Conservation (phyloP, 2,797 vertebrate species). For the Squalus acanthias region DNA sequence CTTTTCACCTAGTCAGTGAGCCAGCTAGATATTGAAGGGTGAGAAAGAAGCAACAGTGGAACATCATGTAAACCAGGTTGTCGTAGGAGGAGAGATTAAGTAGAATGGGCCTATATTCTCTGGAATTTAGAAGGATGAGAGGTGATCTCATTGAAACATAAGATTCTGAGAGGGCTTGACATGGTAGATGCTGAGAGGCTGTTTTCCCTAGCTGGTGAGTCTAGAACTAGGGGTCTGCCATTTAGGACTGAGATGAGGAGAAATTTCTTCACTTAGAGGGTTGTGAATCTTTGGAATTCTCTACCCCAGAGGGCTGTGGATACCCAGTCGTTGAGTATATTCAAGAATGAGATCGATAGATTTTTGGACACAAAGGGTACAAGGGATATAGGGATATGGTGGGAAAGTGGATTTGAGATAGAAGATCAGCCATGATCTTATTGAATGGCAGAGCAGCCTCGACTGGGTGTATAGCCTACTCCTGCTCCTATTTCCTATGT, state of each 20-base stretch:
- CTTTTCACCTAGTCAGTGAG: neutral
- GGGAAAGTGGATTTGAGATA: neutral
- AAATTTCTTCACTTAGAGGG: neutral
- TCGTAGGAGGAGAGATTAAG: neutral
- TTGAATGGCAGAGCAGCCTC: neutral
- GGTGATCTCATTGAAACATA: neutral
- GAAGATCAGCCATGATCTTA: neutral
- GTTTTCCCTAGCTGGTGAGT: neutral
- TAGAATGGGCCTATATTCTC: neutral
- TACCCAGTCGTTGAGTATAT: neutral
- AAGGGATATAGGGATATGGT: neutral
- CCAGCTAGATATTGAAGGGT: neutral
- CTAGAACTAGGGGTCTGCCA: neutral
- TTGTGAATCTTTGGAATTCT: too few species aligned
- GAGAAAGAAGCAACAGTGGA: neutral
- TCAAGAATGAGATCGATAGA: neutral
- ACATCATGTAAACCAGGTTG: neutral
- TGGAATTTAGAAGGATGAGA: neutral
- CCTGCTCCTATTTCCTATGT: neutral
- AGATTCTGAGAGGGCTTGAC: neutral
- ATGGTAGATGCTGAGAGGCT: neutral
- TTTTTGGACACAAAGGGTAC: neutral
- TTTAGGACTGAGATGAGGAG: neutral
- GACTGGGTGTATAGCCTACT: neutral
- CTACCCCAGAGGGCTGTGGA: neutral